Percentiles rank a stretch among this genome's conserved stretches.
These are phyloP conservation scores for Sebastes iracundus DNA, from an alignment of 2,797 vertebrate species.

Conservation along the genomic window DNA sequence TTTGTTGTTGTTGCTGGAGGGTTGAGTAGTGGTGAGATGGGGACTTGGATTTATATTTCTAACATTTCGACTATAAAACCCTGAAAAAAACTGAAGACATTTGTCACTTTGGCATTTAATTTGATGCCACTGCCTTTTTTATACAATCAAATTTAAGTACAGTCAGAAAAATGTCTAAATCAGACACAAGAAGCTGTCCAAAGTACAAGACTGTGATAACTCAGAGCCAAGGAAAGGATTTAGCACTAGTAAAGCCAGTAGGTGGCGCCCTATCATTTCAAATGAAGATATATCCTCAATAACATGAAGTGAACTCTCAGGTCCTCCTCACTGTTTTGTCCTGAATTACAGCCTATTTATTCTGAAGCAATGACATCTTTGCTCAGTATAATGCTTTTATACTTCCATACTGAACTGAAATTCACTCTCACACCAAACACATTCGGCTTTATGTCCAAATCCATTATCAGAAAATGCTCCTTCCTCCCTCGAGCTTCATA, in stretches of 20 bases:
- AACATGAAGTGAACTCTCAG: not conserved
- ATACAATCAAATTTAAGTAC: not conserved
- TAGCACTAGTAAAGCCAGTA: constrained; percentile 24
- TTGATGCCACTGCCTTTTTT: not conserved
- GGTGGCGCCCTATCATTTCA: constrained; percentile 55
- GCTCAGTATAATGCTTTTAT: constrained; percentile 17
- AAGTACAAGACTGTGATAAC: not conserved
- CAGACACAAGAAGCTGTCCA: not conserved
- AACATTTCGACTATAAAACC: not conserved
- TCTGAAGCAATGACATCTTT: not conserved
- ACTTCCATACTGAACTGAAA: constrained; percentile 1
- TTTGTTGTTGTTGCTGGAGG: not conserved
- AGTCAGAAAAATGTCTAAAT: not conserved
- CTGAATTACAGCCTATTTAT: not conserved
- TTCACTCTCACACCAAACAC: constrained; percentile 22
- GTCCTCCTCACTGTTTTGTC: not conserved
- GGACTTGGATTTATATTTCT: not conserved
- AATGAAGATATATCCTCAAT: constrained; percentile 23
- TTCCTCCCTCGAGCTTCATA: constrained; percentile 24
- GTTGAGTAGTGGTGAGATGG: not conserved
- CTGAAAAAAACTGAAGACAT: not conserved
- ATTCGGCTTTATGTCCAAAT: constrained; percentile 34
- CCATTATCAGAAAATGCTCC: constrained; percentile 46
- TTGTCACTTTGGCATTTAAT: not conserved
- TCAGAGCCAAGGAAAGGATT: not conserved